These are phyloP conservation scores for Equus quagga DNA, from an alignment of 2,113 vertebrate genomes.

Conservation along the genomic window DNA sequence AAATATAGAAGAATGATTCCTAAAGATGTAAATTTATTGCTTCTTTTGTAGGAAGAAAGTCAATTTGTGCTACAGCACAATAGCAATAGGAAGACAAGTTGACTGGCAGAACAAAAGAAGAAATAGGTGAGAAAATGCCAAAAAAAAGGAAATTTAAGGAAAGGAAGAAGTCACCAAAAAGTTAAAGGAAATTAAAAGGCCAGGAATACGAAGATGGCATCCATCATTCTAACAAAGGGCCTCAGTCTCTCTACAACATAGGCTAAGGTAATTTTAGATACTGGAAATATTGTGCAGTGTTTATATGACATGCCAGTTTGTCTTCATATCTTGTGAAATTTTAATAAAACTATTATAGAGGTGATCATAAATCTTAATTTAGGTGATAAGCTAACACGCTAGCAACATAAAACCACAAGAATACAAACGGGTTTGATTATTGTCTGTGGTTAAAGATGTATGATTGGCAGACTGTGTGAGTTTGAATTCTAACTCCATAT, in stretches of 20 bases:
- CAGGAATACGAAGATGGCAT: neutral
- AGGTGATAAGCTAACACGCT: neutral
- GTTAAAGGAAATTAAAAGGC: neutral
- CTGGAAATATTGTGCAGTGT: neutral
- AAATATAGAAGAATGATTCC: neutral
- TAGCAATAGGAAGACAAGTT: neutral
- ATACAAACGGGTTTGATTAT: neutral
- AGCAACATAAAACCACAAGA: constrained; percentile 11
- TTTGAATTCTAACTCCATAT: neutral
- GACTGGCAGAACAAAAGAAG: neutral
- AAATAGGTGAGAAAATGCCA: neutral
- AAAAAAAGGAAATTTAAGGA: neutral
- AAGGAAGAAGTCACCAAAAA: neutral
- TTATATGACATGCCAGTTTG: neutral
- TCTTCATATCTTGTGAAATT: constrained; percentile 45
- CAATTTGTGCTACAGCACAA: neutral
- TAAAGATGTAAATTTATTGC: neutral
- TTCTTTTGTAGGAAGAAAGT: neutral
- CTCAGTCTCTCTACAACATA: neutral
- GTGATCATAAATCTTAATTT: constrained; percentile 50
- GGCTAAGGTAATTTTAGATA: neutral
- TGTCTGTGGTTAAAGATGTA: neutral
- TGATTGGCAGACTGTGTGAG: neutral
- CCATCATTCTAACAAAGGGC: neutral
- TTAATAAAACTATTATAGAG: constrained; percentile 36